These are phyloP conservation scores for Panagrolaimus sp. DNA, from an alignment of 1,140 invertebrate species.

Conservation along the genomic window DNA sequence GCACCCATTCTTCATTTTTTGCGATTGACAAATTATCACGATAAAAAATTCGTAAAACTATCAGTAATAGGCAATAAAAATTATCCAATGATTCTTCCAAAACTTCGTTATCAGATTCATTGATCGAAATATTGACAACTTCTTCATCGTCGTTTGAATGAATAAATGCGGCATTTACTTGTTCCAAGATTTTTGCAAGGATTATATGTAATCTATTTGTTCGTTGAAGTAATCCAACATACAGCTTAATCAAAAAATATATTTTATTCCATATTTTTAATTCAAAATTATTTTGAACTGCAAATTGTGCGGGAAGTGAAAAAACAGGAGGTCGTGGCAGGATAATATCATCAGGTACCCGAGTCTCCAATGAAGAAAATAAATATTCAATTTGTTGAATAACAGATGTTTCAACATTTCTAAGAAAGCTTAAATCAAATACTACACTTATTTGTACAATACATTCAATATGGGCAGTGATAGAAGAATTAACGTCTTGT, in stretches of 20 bases:
- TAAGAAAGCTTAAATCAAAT: not conserved
- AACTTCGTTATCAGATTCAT: not conserved
- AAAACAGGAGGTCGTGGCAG: not conserved
- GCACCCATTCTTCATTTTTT: not conserved
- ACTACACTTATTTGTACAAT: not conserved
- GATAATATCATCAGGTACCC: not conserved
- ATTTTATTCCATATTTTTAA: conserved; percentile 10
- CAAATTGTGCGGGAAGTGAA: conserved; percentile 6
- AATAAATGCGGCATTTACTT: not conserved
- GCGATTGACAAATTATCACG: not conserved
- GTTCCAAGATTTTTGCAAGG: not conserved
- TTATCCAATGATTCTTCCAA: not conserved
- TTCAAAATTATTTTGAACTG: not conserved
- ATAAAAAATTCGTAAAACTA: conserved; percentile 6
- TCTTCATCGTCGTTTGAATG: not conserved
- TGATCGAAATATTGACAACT: not conserved
- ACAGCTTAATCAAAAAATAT: not conserved
- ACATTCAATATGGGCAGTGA: conserved; percentile 7
- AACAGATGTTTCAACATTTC: not conserved
- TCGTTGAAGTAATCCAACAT: conserved; percentile 5
- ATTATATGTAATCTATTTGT: not conserved
- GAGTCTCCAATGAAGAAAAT: not conserved
- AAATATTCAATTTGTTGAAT: conserved; percentile 8
- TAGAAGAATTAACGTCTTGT: not conserved
- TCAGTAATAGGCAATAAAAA: not conserved